Evolutionary conservation across 1,140 invertebrate species (phyloP), one percentile per base, ranked within the genome.

Genomic region (Atopsyche davidsoni): DNA sequence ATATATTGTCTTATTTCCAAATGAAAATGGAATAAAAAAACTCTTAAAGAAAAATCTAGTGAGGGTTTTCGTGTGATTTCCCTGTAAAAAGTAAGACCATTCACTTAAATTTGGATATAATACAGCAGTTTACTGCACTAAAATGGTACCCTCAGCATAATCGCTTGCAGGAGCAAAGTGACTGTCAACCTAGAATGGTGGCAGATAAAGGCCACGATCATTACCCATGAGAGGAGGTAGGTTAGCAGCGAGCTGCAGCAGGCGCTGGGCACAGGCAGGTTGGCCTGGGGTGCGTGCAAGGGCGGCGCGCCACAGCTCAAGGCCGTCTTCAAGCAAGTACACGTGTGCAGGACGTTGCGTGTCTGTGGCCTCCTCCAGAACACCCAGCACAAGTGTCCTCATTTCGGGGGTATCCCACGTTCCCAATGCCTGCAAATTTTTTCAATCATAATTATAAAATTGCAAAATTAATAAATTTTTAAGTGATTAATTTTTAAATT

Each of bases 251-350:
- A 96, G 71, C 51, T 81, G 75, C 58, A 94, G 69, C 28, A 92
- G 74, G 17, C 49, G 47, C 24, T 58, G 44, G 7, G 66, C 67
- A 2, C 69, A 64, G 41, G 79, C 75, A 11, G 75, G 72, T 0
- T 74, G 78, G 24, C 80, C 67, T 1, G 83, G 74, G 1, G 85
- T 77, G 62, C 89, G 86, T 63, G 92, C 83, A 42, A 98, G 69
- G 10, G 92, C 79, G 2, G 84, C 82, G 40, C 85, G 72, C 92
- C 93, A 96, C 42, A 98, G 76, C 59, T 91, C 86, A 23, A 97
- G 73, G 0, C 89, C 92, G 71, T 98, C 93, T 69, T 96, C 92
- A 54, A 94, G 69, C 32, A 96, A 76, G 70, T 96, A 96, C 28
- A 96, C 82, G 64, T 92, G 86, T 11, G 82, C 83, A 25, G 81